A percentile compares a stretch with the other conserved stretches of the same genome.
These are phyloP conservation scores for Micromys minutus DNA, from an alignment of 2,113 vertebrate genomes.

Conservation along the genomic window DNA sequence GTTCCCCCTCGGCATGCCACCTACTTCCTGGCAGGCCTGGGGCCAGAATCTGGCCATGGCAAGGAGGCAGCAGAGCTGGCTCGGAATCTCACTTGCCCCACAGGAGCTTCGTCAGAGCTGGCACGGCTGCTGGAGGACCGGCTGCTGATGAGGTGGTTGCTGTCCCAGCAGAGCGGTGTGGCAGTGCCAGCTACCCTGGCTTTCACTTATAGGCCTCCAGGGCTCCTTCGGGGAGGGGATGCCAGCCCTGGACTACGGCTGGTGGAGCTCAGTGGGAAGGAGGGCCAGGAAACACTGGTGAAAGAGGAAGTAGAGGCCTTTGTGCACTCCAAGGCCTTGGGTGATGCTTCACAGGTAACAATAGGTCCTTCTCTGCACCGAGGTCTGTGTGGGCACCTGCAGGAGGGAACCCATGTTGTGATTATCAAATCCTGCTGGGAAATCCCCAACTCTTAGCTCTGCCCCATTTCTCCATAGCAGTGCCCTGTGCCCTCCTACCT, in stretches of 20 bases:
- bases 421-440: not conserved
- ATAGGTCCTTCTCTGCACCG: not conserved
- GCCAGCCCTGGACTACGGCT: conserved; percentile 62
- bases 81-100: conserved; percentile 86
- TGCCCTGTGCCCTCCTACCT: not conserved
- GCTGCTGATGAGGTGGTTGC: conserved; percentile 82
- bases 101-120: conserved; percentile 83
- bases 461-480: not conserved
- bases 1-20: conserved; percentile 84
- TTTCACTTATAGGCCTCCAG: conserved; percentile 76
- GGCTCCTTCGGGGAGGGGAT: conserved; percentile 52
- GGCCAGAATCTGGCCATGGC: conserved; percentile 48
- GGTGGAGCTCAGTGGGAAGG: conserved; percentile 83
- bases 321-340: conserved; percentile 81
- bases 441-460: not conserved
- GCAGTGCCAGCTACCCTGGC: conserved; percentile 86
- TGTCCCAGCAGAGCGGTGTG: conserved; percentile 78
- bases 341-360: conserved; percentile 81
- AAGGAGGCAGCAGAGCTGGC: conserved; percentile 82
- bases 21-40: conserved; percentile 85
- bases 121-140: conserved; percentile 83
- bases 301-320: conserved; percentile 84
- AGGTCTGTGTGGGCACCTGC: not conserved
- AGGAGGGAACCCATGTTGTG: not conserved
- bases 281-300: conserved; percentile 80